Conservation (phyloP, 2,888 invertebrate genomes). For the Callyntrura sp. region DNA sequence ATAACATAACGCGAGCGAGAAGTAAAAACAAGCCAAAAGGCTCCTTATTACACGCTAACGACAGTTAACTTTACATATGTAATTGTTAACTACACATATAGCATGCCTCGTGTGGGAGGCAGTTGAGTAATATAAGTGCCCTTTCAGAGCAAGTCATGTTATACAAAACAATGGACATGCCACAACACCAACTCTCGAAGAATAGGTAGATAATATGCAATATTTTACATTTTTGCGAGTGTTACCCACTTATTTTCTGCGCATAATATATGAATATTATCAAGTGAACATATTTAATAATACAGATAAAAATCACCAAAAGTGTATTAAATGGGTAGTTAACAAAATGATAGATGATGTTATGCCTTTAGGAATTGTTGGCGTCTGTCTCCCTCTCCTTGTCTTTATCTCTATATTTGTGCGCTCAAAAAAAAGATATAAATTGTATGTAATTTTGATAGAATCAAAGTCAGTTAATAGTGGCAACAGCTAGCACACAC, state of each 20-base stretch:
- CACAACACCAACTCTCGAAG: not conserved
- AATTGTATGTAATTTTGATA: conserved; percentile 20
- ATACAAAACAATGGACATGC: not conserved
- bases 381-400: conserved; percentile 35
- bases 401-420: conserved; percentile 5
- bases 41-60: conserved; percentile 30
- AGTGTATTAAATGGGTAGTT: conserved; percentile 61
- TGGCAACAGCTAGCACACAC: not conserved
- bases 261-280: conserved; percentile 9
- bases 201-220: conserved; percentile 22
- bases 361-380: conserved; percentile 32
- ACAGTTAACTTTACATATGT: conserved; percentile 2
- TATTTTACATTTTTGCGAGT: not conserved
- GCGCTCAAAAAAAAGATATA: conserved; percentile 11
- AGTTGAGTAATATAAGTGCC: conserved; percentile 36
- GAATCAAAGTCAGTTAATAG: conserved; percentile 23
- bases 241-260: too few species aligned
- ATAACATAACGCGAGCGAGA: too few species aligned
- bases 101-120: conserved; percentile 39
- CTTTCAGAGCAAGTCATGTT: conserved; percentile 4
- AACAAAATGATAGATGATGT: conserved; percentile 70
- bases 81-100: not conserved
- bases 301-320: conserved; percentile 67
- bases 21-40: conserved; percentile 19
- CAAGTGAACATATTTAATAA: conserved; percentile 9